Base-by-base conservation (phyloP, 2,113 vertebrate genomes). In the Pangasianodon gigas region DNA sequence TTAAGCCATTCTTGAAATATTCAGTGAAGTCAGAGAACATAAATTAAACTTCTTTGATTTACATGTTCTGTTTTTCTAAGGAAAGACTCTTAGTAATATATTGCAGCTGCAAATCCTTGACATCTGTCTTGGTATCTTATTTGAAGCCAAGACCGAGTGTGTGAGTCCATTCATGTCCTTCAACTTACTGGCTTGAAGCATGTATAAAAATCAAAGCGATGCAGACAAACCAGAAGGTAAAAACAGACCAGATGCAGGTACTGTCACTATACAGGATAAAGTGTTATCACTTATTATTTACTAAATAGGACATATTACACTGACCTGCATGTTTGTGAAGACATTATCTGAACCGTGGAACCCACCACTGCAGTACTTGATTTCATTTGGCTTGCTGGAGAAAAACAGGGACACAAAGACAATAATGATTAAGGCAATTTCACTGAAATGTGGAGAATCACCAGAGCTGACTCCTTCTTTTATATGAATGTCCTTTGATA, bases 271-370 rank as follows among this genome's bases (percentile, higher is more conserved):
- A 46, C 62, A 65, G 26, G 56, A 71, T 69, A 46, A 87, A 13
- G 52, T 48, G 9, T 44, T 46, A 51, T 77, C 2, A 14, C 46
- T 52, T 24, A 32, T 8, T 46, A 44, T 13, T 16, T 90, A 58
- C 10, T 24, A 52, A 29, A 74, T n/a, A 7, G 19, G 26, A 81
- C 0, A n/a, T 16, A n/a, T 26, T n/a, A 37, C 46, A 80, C 97
- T 94, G 94, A 99, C 98, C 97, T 98, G 96, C 98, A 99, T 99
- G 94, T 97, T 98, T 94, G 94, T 95, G 93, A 98, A 98, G 79
- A 97, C 85, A 0, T 99, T 99, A 94, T 99, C 94, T 46, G 97
- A 99, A 83, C 98, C 98, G 48, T 99, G 98, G 93, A 96, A 97
- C 62, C 98, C 98, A 5, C 97, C 96, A 0, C 37, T 91, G 91